phyloP scores from a whole-genome alignment of 2,797 vertebrate species.

The Acrossocheilus wenchowensis region DNA sequence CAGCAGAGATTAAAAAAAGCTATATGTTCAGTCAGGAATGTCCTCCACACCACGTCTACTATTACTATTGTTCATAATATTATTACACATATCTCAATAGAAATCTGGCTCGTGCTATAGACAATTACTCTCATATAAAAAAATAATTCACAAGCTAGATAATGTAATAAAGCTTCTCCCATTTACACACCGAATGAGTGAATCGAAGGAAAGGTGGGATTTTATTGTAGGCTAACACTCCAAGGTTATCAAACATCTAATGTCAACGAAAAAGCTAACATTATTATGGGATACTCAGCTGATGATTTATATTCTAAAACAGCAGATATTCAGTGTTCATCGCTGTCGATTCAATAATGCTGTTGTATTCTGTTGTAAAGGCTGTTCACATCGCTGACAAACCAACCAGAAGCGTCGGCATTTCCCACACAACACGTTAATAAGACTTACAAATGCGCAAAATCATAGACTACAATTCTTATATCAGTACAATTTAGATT shows the following conservation, averaged over 20 bases:
- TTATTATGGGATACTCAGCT: not conserved
- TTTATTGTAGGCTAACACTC: constrained; percentile 41
- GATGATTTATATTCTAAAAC: constrained; percentile 7
- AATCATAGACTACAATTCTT: not conserved
- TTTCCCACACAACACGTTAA: constrained; percentile 29
- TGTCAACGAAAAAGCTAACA: not conserved
- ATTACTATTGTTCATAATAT: not conserved
- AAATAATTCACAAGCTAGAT: not conserved
- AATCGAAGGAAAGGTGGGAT: constrained; percentile 58
- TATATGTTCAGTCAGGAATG: not conserved
- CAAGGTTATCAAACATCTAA: constrained; percentile 35
- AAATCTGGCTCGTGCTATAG: not conserved
- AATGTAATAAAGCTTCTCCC: constrained; percentile 19
- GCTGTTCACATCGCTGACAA: constrained; percentile 20
- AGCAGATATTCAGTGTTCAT: not conserved
- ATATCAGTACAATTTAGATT: not conserved
- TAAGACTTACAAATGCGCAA: constrained; percentile 36
- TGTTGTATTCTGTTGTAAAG: constrained; percentile 23
- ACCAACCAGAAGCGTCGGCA: constrained; percentile 33
- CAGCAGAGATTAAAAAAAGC: not conserved
- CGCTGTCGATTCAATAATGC: constrained; percentile 9
- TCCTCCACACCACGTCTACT: not conserved
- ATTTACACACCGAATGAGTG: constrained; percentile 45
- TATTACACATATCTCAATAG: not conserved
- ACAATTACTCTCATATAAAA: not conserved